Conservation (phyloP, 2,797 vertebrate genomes). For the Poecilia gillii region DNA sequence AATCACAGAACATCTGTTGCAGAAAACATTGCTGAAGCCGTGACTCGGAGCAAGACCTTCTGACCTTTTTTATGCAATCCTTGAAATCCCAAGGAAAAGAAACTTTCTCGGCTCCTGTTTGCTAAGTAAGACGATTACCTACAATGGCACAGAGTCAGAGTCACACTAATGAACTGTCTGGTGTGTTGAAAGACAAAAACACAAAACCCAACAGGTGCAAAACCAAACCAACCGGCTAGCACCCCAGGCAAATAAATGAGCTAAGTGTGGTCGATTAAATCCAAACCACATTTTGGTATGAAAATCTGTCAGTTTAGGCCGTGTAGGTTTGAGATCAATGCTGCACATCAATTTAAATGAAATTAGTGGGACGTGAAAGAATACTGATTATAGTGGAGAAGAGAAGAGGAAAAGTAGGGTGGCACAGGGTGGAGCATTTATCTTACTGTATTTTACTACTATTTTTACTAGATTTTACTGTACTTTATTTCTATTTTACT, state of each 20-base stretch:
- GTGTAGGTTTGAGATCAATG: neutral
- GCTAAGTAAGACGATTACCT: neutral
- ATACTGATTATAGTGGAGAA: neutral
- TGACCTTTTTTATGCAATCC: neutral
- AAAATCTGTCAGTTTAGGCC: neutral
- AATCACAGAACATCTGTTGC: slow-evolving; percentile 46
- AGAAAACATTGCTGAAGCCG: slow-evolving; percentile 19
- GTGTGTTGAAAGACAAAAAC: neutral
- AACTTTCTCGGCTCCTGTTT: neutral
- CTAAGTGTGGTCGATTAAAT: neutral
- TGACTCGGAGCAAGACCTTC: neutral
- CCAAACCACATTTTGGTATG: neutral
- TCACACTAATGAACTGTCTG: neutral
- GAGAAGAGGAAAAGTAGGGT: neutral
- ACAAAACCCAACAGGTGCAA: neutral
- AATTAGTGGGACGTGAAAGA: neutral
- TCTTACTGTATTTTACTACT: no score
- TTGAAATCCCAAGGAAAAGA: neutral
- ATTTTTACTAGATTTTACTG: no score
- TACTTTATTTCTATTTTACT: no score
- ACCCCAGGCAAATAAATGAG: neutral
- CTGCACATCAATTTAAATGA: neutral
- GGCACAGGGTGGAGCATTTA: neutral
- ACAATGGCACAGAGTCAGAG: neutral
- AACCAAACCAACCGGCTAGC: neutral